phyloP scores from a whole-genome alignment of 2,888 invertebrate genomes.

The Andrena haemorrhoa region DNA sequence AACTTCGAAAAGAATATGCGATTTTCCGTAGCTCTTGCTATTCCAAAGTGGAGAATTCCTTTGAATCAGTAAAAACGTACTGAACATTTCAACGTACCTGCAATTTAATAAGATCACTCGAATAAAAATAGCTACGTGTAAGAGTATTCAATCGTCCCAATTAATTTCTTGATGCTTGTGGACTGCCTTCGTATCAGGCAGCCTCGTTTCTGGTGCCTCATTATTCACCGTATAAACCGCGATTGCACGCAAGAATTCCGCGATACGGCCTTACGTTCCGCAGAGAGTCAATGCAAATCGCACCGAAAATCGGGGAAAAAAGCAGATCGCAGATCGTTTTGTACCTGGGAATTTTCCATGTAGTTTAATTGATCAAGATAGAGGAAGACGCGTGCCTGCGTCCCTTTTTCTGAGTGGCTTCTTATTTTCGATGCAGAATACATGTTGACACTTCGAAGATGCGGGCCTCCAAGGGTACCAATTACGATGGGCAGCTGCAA shows the following conservation, averaged over 20 bases:
- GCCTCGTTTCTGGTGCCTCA: background rate
- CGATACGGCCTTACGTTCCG: background rate
- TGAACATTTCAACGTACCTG: background rate
- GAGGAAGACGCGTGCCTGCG: slow-evolving; percentile 28
- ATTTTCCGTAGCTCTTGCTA: slow-evolving; percentile 6
- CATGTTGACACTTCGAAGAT: slow-evolving; percentile 78
- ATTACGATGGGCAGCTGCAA: slow-evolving; percentile 79
- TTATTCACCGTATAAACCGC: slow-evolving; percentile 11
- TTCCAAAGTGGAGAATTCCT: slow-evolving; percentile 3
- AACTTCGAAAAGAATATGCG: too few relatives aligned
- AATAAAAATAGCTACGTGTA: background rate
- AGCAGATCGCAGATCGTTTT: background rate
- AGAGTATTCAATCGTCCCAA: slow-evolving; percentile 22
- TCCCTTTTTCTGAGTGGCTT: slow-evolving; percentile 33
- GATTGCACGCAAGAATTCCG: slow-evolving; percentile 17
- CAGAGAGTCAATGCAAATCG: background rate
- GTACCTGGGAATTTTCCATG: slow-evolving; percentile 17
- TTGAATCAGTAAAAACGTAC: background rate
- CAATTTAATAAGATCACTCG: slow-evolving; percentile 11
- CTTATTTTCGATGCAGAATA: slow-evolving; percentile 72
- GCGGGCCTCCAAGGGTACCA: slow-evolving; percentile 80
- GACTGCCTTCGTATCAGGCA: background rate
- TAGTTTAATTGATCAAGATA: slow-evolving; percentile 41
- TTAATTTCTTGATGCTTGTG: slow-evolving; percentile 24
- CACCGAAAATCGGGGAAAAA: background rate